Evolutionary conservation across 2,797 vertebrate species (phyloP).

Genomic region (Champsocephalus gunnari): DNA sequence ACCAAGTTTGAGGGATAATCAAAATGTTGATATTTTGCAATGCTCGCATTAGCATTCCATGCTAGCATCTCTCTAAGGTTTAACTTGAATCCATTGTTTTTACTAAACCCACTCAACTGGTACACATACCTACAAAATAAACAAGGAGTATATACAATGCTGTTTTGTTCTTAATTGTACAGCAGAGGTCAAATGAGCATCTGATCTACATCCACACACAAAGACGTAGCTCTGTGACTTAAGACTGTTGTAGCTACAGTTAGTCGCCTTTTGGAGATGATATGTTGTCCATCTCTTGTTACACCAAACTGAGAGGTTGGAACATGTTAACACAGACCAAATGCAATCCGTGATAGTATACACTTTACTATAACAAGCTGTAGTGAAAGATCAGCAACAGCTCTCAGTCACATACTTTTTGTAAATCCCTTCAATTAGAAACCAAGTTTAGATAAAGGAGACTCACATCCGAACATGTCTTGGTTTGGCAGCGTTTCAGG

Average conservation of each 20-base stretch:
- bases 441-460: conserved; percentile 30
- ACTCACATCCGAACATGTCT: conserved; percentile 34
- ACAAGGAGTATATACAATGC: neutral
- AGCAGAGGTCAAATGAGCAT: neutral
- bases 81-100: neutral
- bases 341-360: neutral
- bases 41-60: neutral
- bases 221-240: neutral
- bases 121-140: neutral
- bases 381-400: conserved; percentile 3
- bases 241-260: neutral
- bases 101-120: neutral
- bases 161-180: neutral
- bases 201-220: neutral
- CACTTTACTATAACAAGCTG: neutral
- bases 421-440: conserved; percentile 11
- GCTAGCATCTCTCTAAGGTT: neutral
- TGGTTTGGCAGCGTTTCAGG: conserved; percentile 30
- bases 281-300: neutral
- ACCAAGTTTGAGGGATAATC: neutral
- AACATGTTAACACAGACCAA: neutral
- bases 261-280: neutral
- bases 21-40: neutral
- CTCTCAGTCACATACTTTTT: conserved; percentile 7
- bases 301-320: neutral